Percentiles rank a stretch among this genome's conserved stretches.
phyloP scores from a whole-genome alignment of 1,140 invertebrate species.

The Psix sp. region DNA sequence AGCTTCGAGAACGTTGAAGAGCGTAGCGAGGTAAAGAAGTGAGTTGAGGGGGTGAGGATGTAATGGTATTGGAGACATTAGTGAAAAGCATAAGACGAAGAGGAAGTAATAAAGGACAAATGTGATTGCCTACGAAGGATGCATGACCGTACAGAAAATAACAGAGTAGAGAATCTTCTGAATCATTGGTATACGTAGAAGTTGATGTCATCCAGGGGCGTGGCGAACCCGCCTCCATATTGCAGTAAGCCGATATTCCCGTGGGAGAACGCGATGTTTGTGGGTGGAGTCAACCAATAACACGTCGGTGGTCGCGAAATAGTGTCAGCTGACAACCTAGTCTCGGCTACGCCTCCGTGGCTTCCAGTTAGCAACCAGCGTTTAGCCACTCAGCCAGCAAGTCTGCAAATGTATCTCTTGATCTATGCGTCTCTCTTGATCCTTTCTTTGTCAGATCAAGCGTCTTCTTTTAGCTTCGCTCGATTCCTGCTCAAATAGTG shows the following conservation, averaged over 20 bases:
- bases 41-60: background rate
- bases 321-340: constrained; percentile 70
- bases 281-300: constrained; percentile 73
- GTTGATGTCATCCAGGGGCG: constrained; percentile 28
- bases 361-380: constrained; percentile 62
- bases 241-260: constrained; percentile 17
- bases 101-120: constrained; percentile 28
- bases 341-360: constrained; percentile 69
- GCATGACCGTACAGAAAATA: constrained; percentile 11
- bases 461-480: constrained; percentile 12
- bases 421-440: constrained; percentile 17
- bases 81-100: constrained; percentile 18
- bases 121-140: constrained; percentile 9
- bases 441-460: constrained; percentile 5
- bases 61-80: constrained; percentile 23
- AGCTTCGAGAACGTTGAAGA: constrained; percentile 9
- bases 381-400: constrained; percentile 75
- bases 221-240: constrained; percentile 6
- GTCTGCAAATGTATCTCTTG: constrained; percentile 58
- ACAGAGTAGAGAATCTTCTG: constrained; percentile 5
- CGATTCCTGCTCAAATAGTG: constrained; percentile 11
- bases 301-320: constrained; percentile 64
- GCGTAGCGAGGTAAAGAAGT: background rate
- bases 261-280: constrained; percentile 29
- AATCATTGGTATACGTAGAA: constrained; percentile 27